Evolutionary conservation across 2,113 vertebrate genomes (phyloP), one percentile per base, ranked within the genome.

Genomic region (Pelodiscus sinensis): DNA sequence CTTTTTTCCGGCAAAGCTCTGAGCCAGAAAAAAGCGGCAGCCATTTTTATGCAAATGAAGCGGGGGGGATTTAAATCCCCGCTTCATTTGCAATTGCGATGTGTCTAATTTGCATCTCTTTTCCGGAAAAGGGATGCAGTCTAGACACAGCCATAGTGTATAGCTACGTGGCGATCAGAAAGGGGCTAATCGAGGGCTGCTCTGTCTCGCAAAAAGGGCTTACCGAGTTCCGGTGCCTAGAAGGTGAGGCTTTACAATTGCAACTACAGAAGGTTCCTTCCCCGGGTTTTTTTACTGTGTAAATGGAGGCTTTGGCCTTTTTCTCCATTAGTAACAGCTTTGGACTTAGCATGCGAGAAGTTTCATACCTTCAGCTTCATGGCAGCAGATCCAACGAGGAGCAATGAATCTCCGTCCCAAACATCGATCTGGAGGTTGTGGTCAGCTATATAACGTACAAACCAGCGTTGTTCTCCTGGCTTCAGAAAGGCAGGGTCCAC

Each of bases 331-430:
- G 8, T 2, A 93, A 14, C 27, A 54, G 25, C 3, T 50, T 55
- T 0, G 19, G 38, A 19, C 12, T 25, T 2, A 6, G 57, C 1
- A 9, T 16, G 35, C 12, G 54, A 56, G 50, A 35, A 3, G 21
- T 24, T 19, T 2, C 0, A 2, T 97, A 99, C 99, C 99, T 99
- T 98, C 94, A 99, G 97, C 56, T 96, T 98, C 2, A 99, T 95
- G 0, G 98, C 98, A 1, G 99, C 97, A 0, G 99, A 99, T 6
- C 99, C 99, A 0, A 99, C 90, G 0, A 99, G 99, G 16, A 99
- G 99, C 97, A 99, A 80, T 0, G 99, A 99, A 85, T 99, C 98
- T 15, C 99, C 99, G 3, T 99, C 99, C 99, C 99, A 99, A 83
- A 99, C 60, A 1, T 99, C 99, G 0, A 99, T 96, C 95, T 99